These are phyloP conservation scores for Spisula solida DNA, from an alignment of 2,888 invertebrate genomes.

Conservation along the genomic window DNA sequence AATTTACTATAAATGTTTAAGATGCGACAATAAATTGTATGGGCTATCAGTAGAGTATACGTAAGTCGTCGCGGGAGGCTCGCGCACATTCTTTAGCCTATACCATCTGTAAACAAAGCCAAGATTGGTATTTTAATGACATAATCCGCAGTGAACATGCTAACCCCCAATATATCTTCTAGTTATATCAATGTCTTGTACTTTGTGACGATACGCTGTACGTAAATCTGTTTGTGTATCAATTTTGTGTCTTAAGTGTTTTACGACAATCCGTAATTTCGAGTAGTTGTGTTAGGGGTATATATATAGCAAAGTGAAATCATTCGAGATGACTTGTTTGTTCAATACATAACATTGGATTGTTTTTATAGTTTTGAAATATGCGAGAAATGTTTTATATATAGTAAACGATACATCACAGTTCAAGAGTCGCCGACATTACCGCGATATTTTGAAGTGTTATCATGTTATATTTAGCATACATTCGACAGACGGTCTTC, in stretches of 20 bases:
- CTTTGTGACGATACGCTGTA: slow-evolving; percentile 32
- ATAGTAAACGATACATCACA: slow-evolving; percentile 9
- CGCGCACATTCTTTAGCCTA: slow-evolving; percentile 60
- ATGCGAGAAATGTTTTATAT: neutral
- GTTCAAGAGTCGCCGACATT: neutral
- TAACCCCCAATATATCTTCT: slow-evolving; percentile 38
- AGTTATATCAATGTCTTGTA: slow-evolving; percentile 33
- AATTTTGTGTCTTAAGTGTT: slow-evolving; percentile 38
- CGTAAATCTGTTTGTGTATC: slow-evolving; percentile 42
- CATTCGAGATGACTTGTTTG: neutral
- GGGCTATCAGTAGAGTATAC: slow-evolving; percentile 51
- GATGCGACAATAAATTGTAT: slow-evolving; percentile 65
- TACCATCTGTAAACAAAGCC: slow-evolving; percentile 65
- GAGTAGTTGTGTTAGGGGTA: neutral
- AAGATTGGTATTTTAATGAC: slow-evolving; percentile 69
- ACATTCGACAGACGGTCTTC: slow-evolving; percentile 3
- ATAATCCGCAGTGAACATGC: slow-evolving; percentile 47
- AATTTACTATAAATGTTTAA: slow-evolving; percentile 44
- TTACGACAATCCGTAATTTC: neutral
- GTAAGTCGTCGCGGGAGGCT: slow-evolving; percentile 67
- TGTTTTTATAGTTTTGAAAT: neutral
- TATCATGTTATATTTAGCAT: neutral
- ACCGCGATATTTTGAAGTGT: neutral
- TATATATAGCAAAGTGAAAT: neutral
- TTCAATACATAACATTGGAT: neutral